Percentiles rank a stretch among this genome's conserved stretches.
These are phyloP conservation scores for Virgularia gustaviana DNA, from an alignment of 92 coral and sea anemone species.

Conservation along the genomic window DNA sequence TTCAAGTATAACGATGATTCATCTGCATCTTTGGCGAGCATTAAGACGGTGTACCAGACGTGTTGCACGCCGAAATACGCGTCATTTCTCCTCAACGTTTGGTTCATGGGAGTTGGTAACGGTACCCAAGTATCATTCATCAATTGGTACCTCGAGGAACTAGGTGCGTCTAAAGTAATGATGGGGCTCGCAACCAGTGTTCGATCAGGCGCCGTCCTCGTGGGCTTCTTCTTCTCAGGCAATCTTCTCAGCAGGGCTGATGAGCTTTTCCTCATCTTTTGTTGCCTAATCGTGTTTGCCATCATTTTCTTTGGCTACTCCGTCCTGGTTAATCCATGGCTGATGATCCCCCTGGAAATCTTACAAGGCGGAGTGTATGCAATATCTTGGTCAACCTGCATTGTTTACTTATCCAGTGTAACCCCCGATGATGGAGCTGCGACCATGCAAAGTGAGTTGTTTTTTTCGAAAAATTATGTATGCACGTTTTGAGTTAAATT, in stretches of 20 bases:
- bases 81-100: slow-evolving; percentile 64
- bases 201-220: slow-evolving; percentile 60
- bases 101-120: slow-evolving; percentile 85
- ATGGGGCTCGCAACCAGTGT: slow-evolving; percentile 78
- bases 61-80: slow-evolving; percentile 72
- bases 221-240: slow-evolving; percentile 74
- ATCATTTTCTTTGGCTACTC: slow-evolving; percentile 74
- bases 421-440: slow-evolving; percentile 95
- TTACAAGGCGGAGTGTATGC: slow-evolving; percentile 82
- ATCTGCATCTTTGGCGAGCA: slow-evolving; percentile 24
- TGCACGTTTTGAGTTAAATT: not conserved
- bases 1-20: slow-evolving; percentile 65
- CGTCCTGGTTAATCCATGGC: slow-evolving; percentile 68
- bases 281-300: slow-evolving; percentile 59
- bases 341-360: slow-evolving; percentile 78
- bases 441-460: slow-evolving; percentile 83
- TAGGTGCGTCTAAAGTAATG: slow-evolving; percentile 77
- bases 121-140: slow-evolving; percentile 80
- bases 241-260: slow-evolving; percentile 61
- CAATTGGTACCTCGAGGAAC: slow-evolving; percentile 92
- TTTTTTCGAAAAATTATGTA: not conserved
- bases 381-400: slow-evolving; percentile 89
- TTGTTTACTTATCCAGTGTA: slow-evolving; percentile 84
- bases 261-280: slow-evolving; percentile 54
- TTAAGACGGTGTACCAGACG: slow-evolving; percentile 54